These are phyloP conservation scores for Spheniscus humboldti DNA, from an alignment of 2,797 vertebrate species.

Conservation along the genomic window DNA sequence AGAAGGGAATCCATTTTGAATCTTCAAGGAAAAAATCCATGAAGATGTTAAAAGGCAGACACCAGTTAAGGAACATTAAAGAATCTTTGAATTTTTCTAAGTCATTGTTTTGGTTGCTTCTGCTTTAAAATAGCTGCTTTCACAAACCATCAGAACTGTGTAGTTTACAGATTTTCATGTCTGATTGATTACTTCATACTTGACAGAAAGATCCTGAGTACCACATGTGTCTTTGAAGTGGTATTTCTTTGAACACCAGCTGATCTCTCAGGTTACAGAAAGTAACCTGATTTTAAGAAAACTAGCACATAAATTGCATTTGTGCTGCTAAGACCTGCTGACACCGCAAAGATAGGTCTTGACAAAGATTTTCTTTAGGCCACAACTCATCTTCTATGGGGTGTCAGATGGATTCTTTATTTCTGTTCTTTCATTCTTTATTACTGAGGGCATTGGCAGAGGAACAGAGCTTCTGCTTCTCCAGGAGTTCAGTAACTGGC, in stretches of 20 bases:
- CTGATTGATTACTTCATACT: conserved; percentile 24
- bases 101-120: neutral
- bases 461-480: neutral
- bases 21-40: neutral
- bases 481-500: neutral
- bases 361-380: conserved; percentile 27
- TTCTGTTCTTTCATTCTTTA: conserved; percentile 1
- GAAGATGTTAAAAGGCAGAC: neutral
- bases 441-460: neutral
- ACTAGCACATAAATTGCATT: conserved; percentile 23
- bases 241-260: conserved; percentile 9
- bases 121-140: neutral
- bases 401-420: neutral
- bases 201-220: neutral
- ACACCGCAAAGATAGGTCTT: neutral
- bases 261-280: conserved; percentile 24
- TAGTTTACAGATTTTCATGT: neutral
- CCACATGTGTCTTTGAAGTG: conserved; percentile 4
- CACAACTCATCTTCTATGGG: neutral
- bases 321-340: conserved; percentile 1
- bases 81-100: neutral
- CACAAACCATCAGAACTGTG: neutral
- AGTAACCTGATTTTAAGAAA: conserved; percentile 40
- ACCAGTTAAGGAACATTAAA: neutral
- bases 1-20: neutral